These are phyloP conservation scores for Thomomys bottae DNA, from an alignment of 2,113 vertebrate genomes.

Conservation along the genomic window DNA sequence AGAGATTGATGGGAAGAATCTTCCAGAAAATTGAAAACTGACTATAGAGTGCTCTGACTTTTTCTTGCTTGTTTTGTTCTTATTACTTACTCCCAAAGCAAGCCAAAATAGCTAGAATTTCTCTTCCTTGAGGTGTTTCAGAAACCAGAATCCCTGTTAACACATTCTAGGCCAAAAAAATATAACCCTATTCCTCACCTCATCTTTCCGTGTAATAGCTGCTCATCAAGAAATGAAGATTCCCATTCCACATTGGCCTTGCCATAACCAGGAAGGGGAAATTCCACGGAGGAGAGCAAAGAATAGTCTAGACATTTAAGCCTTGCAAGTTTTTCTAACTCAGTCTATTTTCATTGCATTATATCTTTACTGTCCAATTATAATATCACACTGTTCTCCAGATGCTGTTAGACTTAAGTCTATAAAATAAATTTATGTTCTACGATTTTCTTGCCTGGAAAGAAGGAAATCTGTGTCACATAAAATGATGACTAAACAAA, in stretches of 20 bases:
- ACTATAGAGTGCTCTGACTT: not conserved
- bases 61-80: not conserved
- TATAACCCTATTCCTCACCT: not conserved
- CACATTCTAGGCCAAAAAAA: not conserved
- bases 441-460: not conserved
- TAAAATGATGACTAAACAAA: not conserved
- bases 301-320: too few species aligned
- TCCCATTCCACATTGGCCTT: not conserved
- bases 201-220: not conserved
- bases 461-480: not conserved
- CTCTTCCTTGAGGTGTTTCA: not conserved
- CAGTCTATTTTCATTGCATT: not conserved
- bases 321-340: too few species aligned
- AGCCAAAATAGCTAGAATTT: not conserved
- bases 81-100: not conserved
- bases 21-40: not conserved
- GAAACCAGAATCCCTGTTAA: not conserved
- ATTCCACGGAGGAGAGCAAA: too few species aligned
- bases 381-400: not conserved
- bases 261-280: not conserved
- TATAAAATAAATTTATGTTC: not conserved
- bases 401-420: not conserved
- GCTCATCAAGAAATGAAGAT: not conserved
- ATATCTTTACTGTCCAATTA: not conserved
- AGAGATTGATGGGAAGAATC: not conserved